A percentile compares a stretch with the other conserved stretches of the same genome.
These are phyloP conservation scores for Dysdera silvatica DNA, from an alignment of 1,140 invertebrate species.

Conservation along the genomic window DNA sequence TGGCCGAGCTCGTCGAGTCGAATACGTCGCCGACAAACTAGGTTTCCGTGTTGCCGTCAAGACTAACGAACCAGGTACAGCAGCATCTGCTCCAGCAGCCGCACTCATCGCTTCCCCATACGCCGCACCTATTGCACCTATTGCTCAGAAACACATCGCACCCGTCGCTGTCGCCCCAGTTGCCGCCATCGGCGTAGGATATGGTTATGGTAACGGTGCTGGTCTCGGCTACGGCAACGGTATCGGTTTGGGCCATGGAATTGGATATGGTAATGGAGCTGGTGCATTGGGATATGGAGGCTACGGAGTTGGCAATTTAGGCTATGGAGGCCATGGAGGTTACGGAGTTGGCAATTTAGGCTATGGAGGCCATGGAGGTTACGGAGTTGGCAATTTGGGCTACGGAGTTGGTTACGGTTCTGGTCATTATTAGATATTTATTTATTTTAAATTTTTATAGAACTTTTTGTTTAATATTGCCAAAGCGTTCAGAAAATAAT, in stretches of 20 bases:
- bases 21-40: slow-evolving; percentile 10
- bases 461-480: no score
- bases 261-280: no score
- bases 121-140: background rate
- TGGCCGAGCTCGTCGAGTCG: slow-evolving; percentile 20
- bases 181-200: background rate
- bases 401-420: no score
- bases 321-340: no score
- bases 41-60: slow-evolving; percentile 16
- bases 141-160: background rate
- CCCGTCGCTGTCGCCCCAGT: background rate
- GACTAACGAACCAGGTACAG: slow-evolving; percentile 18
- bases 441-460: no score
- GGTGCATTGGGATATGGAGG: no score
- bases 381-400: no score
- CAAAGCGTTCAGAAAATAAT: no score
- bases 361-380: no score
- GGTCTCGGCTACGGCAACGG: background rate
- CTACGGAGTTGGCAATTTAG: no score
- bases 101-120: slow-evolving; percentile 4
- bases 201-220: background rate
- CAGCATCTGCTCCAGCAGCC: slow-evolving; percentile 22
- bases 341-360: no score
- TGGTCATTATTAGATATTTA: no score
- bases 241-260: background rate